These are phyloP conservation scores for Tetranychus urticae DNA, from an alignment of 1,140 invertebrate genomes.

Conservation along the genomic window DNA sequence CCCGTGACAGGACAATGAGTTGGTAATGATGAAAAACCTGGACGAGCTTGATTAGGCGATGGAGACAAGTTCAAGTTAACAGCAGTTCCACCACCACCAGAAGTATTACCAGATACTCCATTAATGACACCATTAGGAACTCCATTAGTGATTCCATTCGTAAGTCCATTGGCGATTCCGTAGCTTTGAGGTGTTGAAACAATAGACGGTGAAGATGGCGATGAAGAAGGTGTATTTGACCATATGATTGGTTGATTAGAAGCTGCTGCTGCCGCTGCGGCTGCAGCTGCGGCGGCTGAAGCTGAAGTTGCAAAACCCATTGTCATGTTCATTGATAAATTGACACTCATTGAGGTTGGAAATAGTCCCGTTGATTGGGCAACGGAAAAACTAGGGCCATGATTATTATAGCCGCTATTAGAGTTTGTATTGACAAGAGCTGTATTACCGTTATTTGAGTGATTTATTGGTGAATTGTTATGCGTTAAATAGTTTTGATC, in stretches of 20 bases:
- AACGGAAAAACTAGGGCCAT: neutral
- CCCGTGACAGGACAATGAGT: too few relatives aligned
- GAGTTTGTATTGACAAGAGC: neutral
- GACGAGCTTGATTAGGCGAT: too few relatives aligned
- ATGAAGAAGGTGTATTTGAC: neutral
- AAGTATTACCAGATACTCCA: too few relatives aligned
- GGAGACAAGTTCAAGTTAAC: neutral
- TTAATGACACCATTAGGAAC: slow-evolving; percentile 26
- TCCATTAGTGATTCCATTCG: slow-evolving; percentile 32
- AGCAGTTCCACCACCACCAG: neutral
- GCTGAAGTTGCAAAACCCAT: slow-evolving; percentile 38
- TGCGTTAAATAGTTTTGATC: too few relatives aligned
- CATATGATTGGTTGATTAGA: neutral
- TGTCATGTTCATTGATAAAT: slow-evolving; percentile 92
- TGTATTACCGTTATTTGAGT: too few relatives aligned
- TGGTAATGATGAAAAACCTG: too few relatives aligned
- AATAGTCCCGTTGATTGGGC: neutral
- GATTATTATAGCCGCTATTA: neutral
- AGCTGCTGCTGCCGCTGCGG: neutral
- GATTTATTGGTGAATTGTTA: too few relatives aligned
- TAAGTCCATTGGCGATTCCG: slow-evolving; percentile 53
- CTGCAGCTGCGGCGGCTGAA: slow-evolving; percentile 19
- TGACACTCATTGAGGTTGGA: slow-evolving; percentile 53
- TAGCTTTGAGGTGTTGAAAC: slow-evolving; percentile 17
- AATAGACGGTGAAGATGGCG: neutral